Conservation (phyloP, 37 sponge, comb jelly and placozoan genomes). For the Ianthella basta region DNA sequence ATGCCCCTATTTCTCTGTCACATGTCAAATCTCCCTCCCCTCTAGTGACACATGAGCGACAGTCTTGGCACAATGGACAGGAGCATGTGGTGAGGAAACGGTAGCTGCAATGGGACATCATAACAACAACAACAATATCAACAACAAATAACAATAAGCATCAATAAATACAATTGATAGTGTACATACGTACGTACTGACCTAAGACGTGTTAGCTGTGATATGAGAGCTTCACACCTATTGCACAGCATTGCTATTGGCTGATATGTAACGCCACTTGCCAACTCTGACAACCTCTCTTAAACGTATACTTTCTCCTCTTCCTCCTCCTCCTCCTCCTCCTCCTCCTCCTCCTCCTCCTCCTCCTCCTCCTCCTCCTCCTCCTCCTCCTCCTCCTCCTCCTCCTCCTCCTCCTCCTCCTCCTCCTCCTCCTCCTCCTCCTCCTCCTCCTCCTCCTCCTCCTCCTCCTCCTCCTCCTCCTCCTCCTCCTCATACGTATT, state of each 20-base stretch:
- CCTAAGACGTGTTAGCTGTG: too few relatives aligned
- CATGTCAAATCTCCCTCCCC: conserved; percentile 11
- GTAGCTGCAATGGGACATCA: neutral
- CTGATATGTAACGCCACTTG: too few relatives aligned
- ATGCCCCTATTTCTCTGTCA: neutral
- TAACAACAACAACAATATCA: too few relatives aligned
- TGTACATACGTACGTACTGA: too few relatives aligned
- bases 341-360: too few relatives aligned
- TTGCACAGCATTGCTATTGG: too few relatives aligned
- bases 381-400: neutral
- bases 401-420: neutral
- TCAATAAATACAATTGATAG: too few relatives aligned
- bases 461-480: conserved; percentile 39
- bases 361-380: conserved; percentile 6
- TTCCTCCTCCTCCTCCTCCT: neutral
- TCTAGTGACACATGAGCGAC: neutral
- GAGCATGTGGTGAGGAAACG: neutral
- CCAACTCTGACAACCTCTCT: too few relatives aligned
- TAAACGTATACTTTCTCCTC: neutral
- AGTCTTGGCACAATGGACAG: neutral
- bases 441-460: neutral
- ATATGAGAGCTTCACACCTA: too few relatives aligned
- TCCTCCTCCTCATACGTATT: too few relatives aligned
- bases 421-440: neutral
- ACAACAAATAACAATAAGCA: too few relatives aligned